Base-by-base conservation (phyloP, 2,888 invertebrate genomes). In the Mallateleia sp. region DNA sequence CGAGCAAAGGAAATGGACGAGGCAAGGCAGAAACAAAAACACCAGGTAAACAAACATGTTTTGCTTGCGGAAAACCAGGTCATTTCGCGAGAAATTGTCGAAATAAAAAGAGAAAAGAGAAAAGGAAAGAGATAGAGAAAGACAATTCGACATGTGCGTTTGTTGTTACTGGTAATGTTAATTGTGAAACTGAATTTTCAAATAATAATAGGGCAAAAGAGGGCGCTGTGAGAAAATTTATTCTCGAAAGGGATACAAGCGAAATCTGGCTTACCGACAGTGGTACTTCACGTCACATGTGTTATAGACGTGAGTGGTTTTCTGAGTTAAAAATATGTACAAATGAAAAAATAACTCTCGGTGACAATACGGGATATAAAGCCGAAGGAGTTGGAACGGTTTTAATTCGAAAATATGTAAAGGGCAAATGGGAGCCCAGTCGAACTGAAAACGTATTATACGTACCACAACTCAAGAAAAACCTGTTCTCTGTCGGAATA, bases 401-500 rank as follows among this genome's bases (percentile, higher is more conserved):
- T n/a, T 7, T 11, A 8, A 85, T 90, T 8, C 22, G 62, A n/a
- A 85, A 85, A 38, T 85, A 66, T 34, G 87, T 90, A 2, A 66
- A 89, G 14, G 81, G 79, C 11, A 32, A 56, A 32, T 90, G 90
- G 90, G 50, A 81, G 42, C n/a, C 25, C 9, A 87, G 66, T 9
- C 20, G 50, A 58, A 86, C 91, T 14, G 75, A 92, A 14, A 83
- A 92, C 66, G 91, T 92, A 0, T 66, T 91, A 24, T 90, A 88
- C 77, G 90, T 92, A 8, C 91, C 90, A 8, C 80, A 86, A 50
- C 28, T 90, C 1, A 84, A 60, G 9, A 88, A 90, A 56, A 91
- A 92, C 81, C 66, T 92, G 18, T 91, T 91, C 72, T 91, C 91
- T 7, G 87, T 91, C 2, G 89, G 88, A 14, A 72, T 84, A 0